Evolutionary conservation across 2,888 invertebrate species (phyloP).

Genomic region (Conops quadrifasciatus): DNA sequence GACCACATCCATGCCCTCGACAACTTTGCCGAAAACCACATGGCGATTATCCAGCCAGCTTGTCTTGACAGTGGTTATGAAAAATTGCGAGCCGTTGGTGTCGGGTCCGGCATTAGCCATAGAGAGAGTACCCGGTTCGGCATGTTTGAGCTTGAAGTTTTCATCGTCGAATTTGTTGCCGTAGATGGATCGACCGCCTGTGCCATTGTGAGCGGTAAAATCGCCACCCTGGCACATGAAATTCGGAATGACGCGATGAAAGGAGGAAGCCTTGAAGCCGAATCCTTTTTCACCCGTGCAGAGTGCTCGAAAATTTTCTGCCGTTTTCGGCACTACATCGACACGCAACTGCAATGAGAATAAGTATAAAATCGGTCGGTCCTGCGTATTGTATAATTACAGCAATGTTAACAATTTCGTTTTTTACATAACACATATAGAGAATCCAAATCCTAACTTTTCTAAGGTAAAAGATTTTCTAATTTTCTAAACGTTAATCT

Average conservation of each 20-base stretch:
- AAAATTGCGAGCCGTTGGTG: conserved; percentile 97
- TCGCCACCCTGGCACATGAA: conserved; percentile 98
- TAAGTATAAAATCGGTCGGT: conserved; percentile 31
- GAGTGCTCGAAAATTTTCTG: conserved; percentile 94
- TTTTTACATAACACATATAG: neutral
- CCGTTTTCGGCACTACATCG: conserved; percentile 93
- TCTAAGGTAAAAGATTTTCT: too few species aligned
- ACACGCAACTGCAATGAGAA: conserved; percentile 74
- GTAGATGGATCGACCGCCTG: conserved; percentile 95
- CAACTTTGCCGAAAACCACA: conserved; percentile 90
- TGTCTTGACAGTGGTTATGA: conserved; percentile 92
- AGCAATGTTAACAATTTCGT: neutral
- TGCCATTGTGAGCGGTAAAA: conserved; percentile 93
- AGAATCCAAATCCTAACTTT: too few species aligned
- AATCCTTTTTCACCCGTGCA: conserved; percentile 95
- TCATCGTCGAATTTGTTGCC: conserved; percentile 95
- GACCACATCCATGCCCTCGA: conserved; percentile 90
- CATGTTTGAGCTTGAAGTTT: conserved; percentile 94
- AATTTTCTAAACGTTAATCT: too few species aligned
- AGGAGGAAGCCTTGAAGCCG: conserved; percentile 89
- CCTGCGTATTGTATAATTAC: neutral
- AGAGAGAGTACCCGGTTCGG: conserved; percentile 87
- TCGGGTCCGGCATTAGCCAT: conserved; percentile 97
- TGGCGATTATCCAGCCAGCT: conserved; percentile 91
- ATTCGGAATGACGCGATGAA: conserved; percentile 95